These are phyloP conservation scores for Tenthredo amoena DNA, from an alignment of 2,888 invertebrate species.

Conservation along the genomic window DNA sequence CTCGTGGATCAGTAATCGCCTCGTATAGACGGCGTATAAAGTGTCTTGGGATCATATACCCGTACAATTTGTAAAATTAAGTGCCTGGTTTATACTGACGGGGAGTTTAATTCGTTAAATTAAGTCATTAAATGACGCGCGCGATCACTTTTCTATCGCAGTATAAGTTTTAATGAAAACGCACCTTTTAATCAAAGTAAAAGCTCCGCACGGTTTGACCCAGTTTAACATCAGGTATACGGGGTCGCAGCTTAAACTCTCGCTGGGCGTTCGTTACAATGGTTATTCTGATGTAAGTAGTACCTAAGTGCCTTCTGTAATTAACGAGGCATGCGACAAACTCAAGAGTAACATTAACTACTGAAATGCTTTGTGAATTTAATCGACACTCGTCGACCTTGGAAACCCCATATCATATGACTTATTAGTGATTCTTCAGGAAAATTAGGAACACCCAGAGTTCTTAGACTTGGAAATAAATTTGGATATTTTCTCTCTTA, in stretches of 20 bases:
- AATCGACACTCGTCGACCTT: not conserved
- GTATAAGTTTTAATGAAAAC: slow-evolving; percentile 40
- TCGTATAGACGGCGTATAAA: not conserved
- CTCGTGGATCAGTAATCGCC: not conserved
- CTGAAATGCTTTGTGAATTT: not conserved
- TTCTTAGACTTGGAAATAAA: not conserved
- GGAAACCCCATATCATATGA: not conserved
- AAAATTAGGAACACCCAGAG: not conserved
- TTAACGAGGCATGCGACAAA: slow-evolving; percentile 1
- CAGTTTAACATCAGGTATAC: slow-evolving; percentile 55
- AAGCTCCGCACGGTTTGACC: slow-evolving; percentile 41
- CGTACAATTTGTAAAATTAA: not conserved
- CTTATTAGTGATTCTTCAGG: not conserved
- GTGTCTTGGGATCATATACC: not conserved
- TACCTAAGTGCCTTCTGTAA: not conserved
- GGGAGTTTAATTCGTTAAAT: not conserved
- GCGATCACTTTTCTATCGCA: slow-evolving; percentile 41
- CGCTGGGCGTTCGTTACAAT: not conserved
- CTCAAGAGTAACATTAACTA: not conserved
- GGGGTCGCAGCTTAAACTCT: not conserved
- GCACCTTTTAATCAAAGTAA: slow-evolving; percentile 56
- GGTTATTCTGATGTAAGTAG: slow-evolving; percentile 10
- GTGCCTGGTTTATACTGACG: not conserved
- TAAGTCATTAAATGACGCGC: slow-evolving; percentile 25
- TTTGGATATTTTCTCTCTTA: not conserved